These are phyloP conservation scores for Poeciliopsis turneri DNA, from an alignment of 2,797 vertebrate genomes.

Conservation along the genomic window DNA sequence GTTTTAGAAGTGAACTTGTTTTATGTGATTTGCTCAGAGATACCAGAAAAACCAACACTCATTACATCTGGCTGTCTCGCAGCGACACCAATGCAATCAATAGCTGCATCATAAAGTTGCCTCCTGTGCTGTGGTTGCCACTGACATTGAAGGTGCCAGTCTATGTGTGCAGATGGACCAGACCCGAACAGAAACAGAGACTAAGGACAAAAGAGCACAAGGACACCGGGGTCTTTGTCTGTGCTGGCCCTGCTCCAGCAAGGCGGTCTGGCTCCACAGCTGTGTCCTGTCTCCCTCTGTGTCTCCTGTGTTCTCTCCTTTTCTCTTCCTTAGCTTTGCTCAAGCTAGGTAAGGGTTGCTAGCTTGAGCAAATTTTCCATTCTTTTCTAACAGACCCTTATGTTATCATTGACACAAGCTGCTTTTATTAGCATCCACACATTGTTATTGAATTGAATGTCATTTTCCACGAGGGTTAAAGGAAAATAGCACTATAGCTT, in stretches of 20 bases:
- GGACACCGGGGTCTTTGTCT: slow-evolving; percentile 61
- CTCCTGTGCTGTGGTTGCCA: slow-evolving; percentile 25
- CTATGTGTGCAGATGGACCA: slow-evolving; percentile 22
- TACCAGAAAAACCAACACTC: slow-evolving; percentile 12
- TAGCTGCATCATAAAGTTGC: slow-evolving; percentile 38
- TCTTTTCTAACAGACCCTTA: slow-evolving; percentile 34
- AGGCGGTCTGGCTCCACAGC: slow-evolving; percentile 72
- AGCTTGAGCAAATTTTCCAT: slow-evolving; percentile 61
- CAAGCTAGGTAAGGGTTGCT: slow-evolving; percentile 58
- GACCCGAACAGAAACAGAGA: slow-evolving; percentile 23
- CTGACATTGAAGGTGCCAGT: slow-evolving; percentile 52
- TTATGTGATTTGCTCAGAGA: slow-evolving; percentile 28
- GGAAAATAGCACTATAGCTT: neutral
- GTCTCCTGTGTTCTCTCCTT: slow-evolving; percentile 54
- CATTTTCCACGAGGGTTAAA: neutral
- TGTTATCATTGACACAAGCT: slow-evolving; percentile 36
- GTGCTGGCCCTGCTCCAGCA: slow-evolving; percentile 69
- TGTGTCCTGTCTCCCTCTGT: slow-evolving; percentile 58
- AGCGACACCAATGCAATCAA: slow-evolving; percentile 42
- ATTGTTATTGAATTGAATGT: slow-evolving; percentile 5
- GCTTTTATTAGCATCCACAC: neutral
- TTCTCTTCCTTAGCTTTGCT: neutral
- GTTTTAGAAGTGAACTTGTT: slow-evolving; percentile 23
- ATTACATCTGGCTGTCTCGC: neutral
- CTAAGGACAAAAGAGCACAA: slow-evolving; percentile 65